Evolutionary conservation across 2,888 invertebrate genomes (phyloP).

Genomic region (Netelia melanura): DNA sequence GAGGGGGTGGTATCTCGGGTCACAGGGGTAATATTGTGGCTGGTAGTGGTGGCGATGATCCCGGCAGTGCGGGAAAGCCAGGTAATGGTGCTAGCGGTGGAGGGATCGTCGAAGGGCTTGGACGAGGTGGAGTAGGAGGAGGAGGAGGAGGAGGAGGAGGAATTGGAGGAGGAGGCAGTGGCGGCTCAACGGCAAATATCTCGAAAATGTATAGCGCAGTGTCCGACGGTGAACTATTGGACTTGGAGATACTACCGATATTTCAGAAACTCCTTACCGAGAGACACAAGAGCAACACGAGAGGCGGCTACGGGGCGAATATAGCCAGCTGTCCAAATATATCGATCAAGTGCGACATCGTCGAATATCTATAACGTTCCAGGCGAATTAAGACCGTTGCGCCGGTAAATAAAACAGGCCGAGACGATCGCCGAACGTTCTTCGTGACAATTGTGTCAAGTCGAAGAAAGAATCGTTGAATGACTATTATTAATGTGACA

Average conservation of each 20-base stretch:
- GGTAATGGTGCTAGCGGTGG: conserved; percentile 6
- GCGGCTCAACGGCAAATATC: conserved; percentile 78
- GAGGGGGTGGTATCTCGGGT: conserved; percentile 70
- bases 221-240: conserved; percentile 93
- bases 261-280: conserved; percentile 96
- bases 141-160: conserved; percentile 1
- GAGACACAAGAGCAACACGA: conserved; percentile 89
- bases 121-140: conserved; percentile 65
- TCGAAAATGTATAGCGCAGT: conserved; percentile 90
- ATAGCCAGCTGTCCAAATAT: conserved; percentile 97
- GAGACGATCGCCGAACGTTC: neutral
- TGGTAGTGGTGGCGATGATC: conserved; percentile 54
- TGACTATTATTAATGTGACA: conserved; percentile 24
- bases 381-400: neutral
- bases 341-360: conserved; percentile 97
- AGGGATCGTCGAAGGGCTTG: neutral
- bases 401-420: neutral
- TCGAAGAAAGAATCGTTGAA: neutral
- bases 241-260: conserved; percentile 95
- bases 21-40: conserved; percentile 62
- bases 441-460: neutral
- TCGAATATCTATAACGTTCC: conserved; percentile 92
- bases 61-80: conserved; percentile 30
- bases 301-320: conserved; percentile 89
- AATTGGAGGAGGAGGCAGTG: conserved; percentile 62